Evolutionary conservation across 2,113 vertebrate genomes (phyloP), one percentile per base, ranked within the genome.

Genomic region (Rhinolophus ferrumequinum): DNA sequence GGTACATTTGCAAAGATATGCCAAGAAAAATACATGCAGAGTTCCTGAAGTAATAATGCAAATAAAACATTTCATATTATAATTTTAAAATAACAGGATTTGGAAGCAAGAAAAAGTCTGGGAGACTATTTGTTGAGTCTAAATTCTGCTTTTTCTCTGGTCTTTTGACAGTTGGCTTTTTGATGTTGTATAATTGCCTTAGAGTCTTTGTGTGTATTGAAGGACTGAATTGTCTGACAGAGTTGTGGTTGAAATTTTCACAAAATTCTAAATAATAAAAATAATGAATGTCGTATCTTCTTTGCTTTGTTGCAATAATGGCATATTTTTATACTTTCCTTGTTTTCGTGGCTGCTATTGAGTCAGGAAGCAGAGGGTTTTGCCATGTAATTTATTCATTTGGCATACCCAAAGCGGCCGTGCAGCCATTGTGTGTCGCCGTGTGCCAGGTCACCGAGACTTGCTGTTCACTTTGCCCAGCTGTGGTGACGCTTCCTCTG

Each of bases 11-110:
- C 86, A 95, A 69, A 96, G 88, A 93, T 62, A 91, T 8, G 93
- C 97, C 96, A 96, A 80, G 62, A 91, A 90, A 95, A 96, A 95
- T 96, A 76, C 69, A 96, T 81, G 62, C 35, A 47, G 83, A 83
- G 60, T 93, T 97, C 13, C 0, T 12, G 70, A 96, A 93, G 72
- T 80, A 3, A 3, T 50, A 67, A 92, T 72, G 19, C 92, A 92
- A 96, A 96, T 85, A 96, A 60, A 93, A 47, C 41, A 13, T 97
- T 92, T 96, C 69, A 14, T 83, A 89, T 84, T 88, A 4, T 95
- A 56, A 90, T 60, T 67, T 97, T 93, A 87, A 91, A 90, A 76
- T 92, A 93, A 44, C 41, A n/a, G 16, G 35, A 58, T 60, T 30
- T 60, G 56, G 70, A 87, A 89, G 47, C 70, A 84, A 72, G 84